Percentiles rank a stretch among this genome's conserved stretches.
Conservation (phyloP, 2,797 vertebrate species). For the Protonibea diacanthus region DNA sequence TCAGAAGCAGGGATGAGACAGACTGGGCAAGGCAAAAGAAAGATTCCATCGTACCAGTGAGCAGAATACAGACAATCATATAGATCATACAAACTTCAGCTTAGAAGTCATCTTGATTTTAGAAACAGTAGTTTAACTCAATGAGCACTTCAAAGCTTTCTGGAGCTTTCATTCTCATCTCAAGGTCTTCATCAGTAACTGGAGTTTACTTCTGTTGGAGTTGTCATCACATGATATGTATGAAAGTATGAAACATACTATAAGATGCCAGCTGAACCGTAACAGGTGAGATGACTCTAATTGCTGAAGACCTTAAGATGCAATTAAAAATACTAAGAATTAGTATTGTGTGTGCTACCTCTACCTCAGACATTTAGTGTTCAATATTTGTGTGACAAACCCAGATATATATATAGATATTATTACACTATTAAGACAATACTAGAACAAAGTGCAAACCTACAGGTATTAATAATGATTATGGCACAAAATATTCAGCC, state of each 20-base stretch:
- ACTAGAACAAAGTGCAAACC: not conserved
- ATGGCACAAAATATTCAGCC: slow-evolving; percentile 20
- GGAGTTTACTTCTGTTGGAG: not conserved
- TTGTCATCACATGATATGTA: not conserved
- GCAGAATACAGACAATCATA: too few species aligned
- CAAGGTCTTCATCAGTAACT: not conserved
- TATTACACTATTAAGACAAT: not conserved
- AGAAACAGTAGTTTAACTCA: not conserved
- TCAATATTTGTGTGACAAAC: not conserved
- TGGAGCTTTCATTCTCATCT: not conserved
- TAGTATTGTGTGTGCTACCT: too few species aligned
- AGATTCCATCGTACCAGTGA: too few species aligned
- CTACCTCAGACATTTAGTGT: not conserved
- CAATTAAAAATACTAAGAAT: not conserved
- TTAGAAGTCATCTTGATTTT: not conserved
- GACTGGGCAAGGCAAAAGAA: too few species aligned
- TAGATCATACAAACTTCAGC: not conserved
- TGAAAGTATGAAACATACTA: too few species aligned
- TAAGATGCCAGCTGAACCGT: too few species aligned
- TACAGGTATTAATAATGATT: not conserved
- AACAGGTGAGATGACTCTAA: not conserved
- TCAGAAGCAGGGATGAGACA: too few species aligned
- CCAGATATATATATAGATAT: not conserved
- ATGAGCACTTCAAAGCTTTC: not conserved
- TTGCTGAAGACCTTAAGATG: not conserved